Percentiles rank a stretch among this genome's conserved stretches.
Evolutionary conservation across 2,797 vertebrate species (phyloP).

Genomic region (Euphonia xanthogaster): DNA sequence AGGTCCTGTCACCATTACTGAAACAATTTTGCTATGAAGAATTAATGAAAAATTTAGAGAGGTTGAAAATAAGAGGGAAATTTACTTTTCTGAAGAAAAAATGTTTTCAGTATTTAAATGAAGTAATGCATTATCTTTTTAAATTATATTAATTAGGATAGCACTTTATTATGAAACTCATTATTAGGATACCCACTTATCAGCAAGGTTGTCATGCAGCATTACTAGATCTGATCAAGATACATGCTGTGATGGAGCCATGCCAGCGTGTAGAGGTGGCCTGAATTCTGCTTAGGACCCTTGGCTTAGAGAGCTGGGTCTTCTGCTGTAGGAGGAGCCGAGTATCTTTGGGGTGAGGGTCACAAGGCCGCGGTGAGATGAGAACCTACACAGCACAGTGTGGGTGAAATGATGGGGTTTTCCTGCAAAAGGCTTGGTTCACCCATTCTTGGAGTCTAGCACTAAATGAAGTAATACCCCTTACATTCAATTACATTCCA

Average conservation of each 20-base stretch:
- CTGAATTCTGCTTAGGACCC: neutral
- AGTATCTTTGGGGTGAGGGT: neutral
- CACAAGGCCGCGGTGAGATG: neutral
- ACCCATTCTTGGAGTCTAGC: neutral
- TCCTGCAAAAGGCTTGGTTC: neutral
- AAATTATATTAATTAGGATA: neutral
- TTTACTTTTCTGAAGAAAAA: neutral
- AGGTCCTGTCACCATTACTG: neutral
- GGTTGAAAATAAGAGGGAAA: neutral
- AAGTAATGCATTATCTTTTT: neutral
- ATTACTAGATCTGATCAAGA: neutral
- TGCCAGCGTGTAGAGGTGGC: neutral
- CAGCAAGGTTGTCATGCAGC: neutral
- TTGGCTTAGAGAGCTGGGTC: neutral
- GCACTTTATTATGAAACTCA: neutral
- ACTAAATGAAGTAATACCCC: neutral
- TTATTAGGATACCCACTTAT: neutral
- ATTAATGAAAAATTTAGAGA: neutral
- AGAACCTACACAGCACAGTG: neutral
- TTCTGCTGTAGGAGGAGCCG: neutral
- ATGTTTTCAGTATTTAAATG: neutral
- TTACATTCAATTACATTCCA: neutral
- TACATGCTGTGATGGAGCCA: neutral
- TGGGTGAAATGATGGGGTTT: fast-evolving
- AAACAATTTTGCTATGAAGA: neutral